Evolutionary conservation across 2,113 vertebrate genomes (phyloP).

Genomic region (Brachyhypopomus gauderio): DNA sequence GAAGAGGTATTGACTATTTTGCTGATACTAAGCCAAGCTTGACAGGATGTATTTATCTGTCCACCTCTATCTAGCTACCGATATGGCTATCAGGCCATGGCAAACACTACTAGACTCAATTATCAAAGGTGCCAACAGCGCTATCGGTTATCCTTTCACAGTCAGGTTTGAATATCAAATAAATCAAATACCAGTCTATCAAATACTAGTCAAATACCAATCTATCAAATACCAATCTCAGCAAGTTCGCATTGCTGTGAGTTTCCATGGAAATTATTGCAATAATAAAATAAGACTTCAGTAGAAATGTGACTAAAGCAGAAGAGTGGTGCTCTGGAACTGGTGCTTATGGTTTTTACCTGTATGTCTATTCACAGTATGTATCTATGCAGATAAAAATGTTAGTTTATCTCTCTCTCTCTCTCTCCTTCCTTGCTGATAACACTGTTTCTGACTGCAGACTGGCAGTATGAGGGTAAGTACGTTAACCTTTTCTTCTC

Average conservation of each 20-base stretch:
- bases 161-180: too few relatives aligned
- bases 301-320: too few relatives aligned
- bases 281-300: background rate
- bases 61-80: background rate
- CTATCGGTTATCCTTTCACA: background rate
- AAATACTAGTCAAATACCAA: too few relatives aligned
- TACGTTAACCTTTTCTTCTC: slow-evolving; percentile 64
- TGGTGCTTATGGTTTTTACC: background rate
- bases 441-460: slow-evolving; percentile 84
- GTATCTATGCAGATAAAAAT: slow-evolving; percentile 9
- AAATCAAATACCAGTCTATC: background rate
- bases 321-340: background rate
- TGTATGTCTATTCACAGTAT: background rate
- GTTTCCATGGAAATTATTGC: too few relatives aligned
- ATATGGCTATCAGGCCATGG: background rate
- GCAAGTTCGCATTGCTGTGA: background rate
- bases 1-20: slow-evolving; percentile 8
- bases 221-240: background rate
- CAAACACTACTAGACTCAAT: background rate
- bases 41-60: slow-evolving; percentile 1
- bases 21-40: slow-evolving; percentile 2
- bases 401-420: slow-evolving; percentile 57
- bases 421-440: slow-evolving; percentile 80
- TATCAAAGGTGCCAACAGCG: background rate
- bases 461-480: slow-evolving; percentile 99